phyloP scores from a whole-genome alignment of 2,797 vertebrate genomes.

The Simalia tracyae region DNA sequence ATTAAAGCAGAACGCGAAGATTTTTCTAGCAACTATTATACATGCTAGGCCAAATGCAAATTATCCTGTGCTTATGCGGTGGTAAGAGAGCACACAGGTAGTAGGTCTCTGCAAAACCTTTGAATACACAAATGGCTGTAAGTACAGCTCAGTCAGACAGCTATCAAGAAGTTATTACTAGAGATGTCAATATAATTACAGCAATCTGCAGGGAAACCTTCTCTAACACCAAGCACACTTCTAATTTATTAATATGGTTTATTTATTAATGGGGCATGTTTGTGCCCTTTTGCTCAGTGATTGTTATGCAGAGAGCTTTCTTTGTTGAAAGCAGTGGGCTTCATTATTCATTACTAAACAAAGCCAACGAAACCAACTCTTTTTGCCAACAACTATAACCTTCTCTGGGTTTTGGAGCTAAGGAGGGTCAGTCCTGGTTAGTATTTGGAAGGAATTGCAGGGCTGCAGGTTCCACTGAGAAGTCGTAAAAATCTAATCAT shows the following conservation, averaged over 20 bases:
- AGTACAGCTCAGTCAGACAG: background rate
- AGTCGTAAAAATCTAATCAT: background rate
- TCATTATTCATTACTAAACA: conserved; percentile 20
- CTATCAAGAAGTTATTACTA: conserved; percentile 36
- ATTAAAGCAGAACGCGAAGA: background rate
- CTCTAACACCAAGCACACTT: background rate
- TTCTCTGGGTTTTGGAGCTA: background rate
- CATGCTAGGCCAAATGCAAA: background rate
- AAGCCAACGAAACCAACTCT: background rate
- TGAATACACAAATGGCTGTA: background rate
- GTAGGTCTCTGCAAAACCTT: background rate
- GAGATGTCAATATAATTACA: background rate
- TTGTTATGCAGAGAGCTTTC: conserved; percentile 15
- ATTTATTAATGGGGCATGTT: background rate
- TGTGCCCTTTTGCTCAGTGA: background rate
- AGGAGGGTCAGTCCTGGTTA: background rate
- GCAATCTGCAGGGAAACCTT: background rate
- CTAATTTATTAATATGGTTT: conserved; percentile 22
- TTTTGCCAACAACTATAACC: background rate
- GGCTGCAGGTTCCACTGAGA: background rate
- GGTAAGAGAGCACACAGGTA: background rate
- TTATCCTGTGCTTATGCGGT: background rate
- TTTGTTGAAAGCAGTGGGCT: background rate
- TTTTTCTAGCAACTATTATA: background rate
- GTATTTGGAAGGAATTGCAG: background rate